phyloP scores from a whole-genome alignment of 30 jellyfish, hydroid and myxozoan species.

The Hydractinia echinata region DNA sequence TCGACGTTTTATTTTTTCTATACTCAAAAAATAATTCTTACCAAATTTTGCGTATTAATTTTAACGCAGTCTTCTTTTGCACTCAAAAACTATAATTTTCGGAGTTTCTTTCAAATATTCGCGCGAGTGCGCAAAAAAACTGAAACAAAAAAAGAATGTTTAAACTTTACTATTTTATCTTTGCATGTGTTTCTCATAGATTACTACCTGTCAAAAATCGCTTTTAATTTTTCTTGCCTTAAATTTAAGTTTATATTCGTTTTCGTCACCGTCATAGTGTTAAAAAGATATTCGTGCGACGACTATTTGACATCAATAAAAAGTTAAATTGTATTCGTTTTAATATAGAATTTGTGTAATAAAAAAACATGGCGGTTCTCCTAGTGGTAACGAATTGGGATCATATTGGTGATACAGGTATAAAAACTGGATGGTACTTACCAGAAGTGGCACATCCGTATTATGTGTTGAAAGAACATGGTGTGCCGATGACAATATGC shows the following conservation, averaged over 20 bases:
- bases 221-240: neutral
- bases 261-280: neutral
- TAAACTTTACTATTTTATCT: too few relatives aligned
- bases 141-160: too few relatives aligned
- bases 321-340: too few relatives aligned
- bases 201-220: too few relatives aligned
- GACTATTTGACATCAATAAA: neutral
- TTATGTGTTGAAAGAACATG: conserved; percentile 28
- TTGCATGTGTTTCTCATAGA: too few relatives aligned
- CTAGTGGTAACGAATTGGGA: conserved; percentile 38
- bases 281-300: neutral
- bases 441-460: conserved; percentile 73
- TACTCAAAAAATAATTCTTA: too few relatives aligned
- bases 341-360: neutral
- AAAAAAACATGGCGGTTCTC: conserved; percentile 22
- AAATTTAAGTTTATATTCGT: neutral
- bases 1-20: too few relatives aligned
- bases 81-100: too few relatives aligned
- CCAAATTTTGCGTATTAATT: too few relatives aligned
- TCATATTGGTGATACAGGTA: conserved; percentile 47
- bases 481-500: conserved; percentile 29
- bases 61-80: too few relatives aligned
- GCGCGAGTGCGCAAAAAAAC: too few relatives aligned
- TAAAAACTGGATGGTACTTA: conserved; percentile 58
- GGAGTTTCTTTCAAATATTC: too few relatives aligned